These are phyloP conservation scores for Bursaphelenchus mucronatus DNA, from an alignment of 1,140 invertebrate species.

Conservation along the genomic window DNA sequence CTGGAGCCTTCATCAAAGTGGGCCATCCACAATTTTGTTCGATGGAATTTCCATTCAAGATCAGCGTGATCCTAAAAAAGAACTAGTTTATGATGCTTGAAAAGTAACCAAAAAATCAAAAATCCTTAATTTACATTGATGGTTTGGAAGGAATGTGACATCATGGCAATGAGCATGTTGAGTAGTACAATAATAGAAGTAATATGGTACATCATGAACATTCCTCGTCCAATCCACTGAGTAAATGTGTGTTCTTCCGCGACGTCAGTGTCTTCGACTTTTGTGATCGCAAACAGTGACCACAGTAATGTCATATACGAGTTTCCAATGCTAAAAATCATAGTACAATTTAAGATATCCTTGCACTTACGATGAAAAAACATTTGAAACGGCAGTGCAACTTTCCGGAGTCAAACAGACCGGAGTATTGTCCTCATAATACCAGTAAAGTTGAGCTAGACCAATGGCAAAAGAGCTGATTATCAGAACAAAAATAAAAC, in stretches of 20 bases:
- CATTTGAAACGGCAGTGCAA: constrained; percentile 46
- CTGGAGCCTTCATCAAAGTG: constrained; percentile 65
- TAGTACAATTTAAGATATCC: constrained; percentile 2
- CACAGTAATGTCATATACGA: constrained; percentile 66
- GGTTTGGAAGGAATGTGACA: constrained; percentile 67
- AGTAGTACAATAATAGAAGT: constrained; percentile 67
- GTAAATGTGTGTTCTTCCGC: constrained; percentile 51
- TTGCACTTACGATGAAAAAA: constrained; percentile 51
- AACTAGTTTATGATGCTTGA: background rate
- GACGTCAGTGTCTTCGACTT: constrained; percentile 61
- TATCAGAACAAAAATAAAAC: constrained; percentile 66
- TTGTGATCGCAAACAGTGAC: constrained; percentile 66
- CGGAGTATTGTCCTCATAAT: constrained; percentile 51
- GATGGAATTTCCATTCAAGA: constrained; percentile 67
- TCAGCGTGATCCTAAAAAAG: constrained; percentile 61
- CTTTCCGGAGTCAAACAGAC: constrained; percentile 43
- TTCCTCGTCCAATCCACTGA: constrained; percentile 48
- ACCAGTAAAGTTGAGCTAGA: constrained; percentile 65
- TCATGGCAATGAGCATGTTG: constrained; percentile 68
- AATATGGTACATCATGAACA: constrained; percentile 55
- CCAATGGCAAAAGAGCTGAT: constrained; percentile 65
- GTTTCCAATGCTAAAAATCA: constrained; percentile 62
- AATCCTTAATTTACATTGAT: constrained; percentile 64
- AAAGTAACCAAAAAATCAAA: background rate
- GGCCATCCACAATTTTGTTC: constrained; percentile 67